Conservation (phyloP, 2,888 invertebrate species). For the Cremastobaeus sp. region DNA sequence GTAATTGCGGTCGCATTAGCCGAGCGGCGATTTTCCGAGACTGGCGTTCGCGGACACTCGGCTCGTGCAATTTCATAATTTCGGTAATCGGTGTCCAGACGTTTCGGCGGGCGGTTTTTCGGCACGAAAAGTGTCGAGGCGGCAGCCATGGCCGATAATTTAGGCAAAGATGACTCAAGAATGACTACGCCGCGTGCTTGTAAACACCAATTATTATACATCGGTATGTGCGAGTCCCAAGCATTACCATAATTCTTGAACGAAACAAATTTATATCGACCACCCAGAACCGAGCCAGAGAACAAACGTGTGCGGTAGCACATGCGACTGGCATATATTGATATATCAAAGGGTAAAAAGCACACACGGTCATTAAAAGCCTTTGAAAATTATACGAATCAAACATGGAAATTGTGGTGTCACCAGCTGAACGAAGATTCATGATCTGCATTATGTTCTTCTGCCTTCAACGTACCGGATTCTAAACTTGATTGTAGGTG, state of each 20-base stretch:
- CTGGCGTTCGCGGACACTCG: no score
- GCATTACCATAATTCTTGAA: constrained; percentile 75
- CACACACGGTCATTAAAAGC: constrained; percentile 64
- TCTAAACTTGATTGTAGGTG: constrained; percentile 71
- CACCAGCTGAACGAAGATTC: constrained; percentile 69
- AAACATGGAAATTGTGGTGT: constrained; percentile 75
- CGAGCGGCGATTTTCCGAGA: not conserved
- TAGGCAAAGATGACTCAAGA: constrained; percentile 53
- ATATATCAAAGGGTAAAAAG: constrained; percentile 55
- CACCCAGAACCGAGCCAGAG: constrained; percentile 70
- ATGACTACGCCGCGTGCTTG: constrained; percentile 63
- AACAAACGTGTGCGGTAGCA: constrained; percentile 52
- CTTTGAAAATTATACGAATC: constrained; percentile 74
- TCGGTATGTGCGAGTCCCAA: constrained; percentile 71
- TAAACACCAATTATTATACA: constrained; percentile 77
- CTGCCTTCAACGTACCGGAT: constrained; percentile 72
- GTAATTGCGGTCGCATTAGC: constrained; percentile 21
- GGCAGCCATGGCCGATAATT: constrained; percentile 43
- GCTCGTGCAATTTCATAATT: constrained; percentile 48
- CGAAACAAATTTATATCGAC: constrained; percentile 72
- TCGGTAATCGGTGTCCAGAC: constrained; percentile 36
- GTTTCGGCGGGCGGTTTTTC: constrained; percentile 31
- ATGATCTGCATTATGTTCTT: constrained; percentile 63
- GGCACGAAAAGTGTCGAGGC: constrained; percentile 55
- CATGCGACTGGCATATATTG: constrained; percentile 52